A percentile compares a stretch with the other conserved stretches of the same genome.
Conservation (phyloP, 2,888 invertebrate genomes). For the Spodoptera littoralis region DNA sequence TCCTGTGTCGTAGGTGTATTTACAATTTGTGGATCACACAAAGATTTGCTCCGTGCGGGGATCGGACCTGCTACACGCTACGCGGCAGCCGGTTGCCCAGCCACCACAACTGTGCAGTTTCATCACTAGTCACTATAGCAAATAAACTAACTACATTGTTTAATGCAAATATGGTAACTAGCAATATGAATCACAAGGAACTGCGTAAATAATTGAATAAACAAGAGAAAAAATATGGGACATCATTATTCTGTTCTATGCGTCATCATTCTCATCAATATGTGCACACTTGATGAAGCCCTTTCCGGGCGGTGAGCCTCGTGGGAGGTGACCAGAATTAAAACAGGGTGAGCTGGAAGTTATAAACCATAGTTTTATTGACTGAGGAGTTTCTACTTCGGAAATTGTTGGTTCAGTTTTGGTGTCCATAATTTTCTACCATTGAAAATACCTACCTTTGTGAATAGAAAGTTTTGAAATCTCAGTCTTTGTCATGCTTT, state of each 20-base stretch:
- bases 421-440: too few species aligned
- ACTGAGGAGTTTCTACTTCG: too few species aligned
- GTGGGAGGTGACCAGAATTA: conserved; percentile 20
- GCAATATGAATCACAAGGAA: conserved; percentile 35
- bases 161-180: conserved; percentile 38
- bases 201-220: conserved; percentile 51
- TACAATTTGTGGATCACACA: too few species aligned
- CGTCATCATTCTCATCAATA: conserved; percentile 20
- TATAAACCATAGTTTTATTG: too few species aligned
- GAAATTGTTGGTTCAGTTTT: too few species aligned
- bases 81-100: too few species aligned
- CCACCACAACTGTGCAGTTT: background rate
- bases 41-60: too few species aligned
- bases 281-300: conserved; percentile 16
- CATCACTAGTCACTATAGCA: background rate
- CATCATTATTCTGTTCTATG: conserved; percentile 39
- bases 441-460: too few species aligned
- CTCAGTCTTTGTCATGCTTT: too few species aligned
- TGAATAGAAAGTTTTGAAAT: too few species aligned
- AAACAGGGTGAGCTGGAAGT: background rate
- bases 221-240: conserved; percentile 23
- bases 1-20: too few species aligned
- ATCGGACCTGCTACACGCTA: too few species aligned
- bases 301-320: conserved; percentile 35
- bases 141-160: conserved; percentile 39